A percentile compares a stretch with the other conserved stretches of the same genome.
phyloP scores from a whole-genome alignment of 2,113 vertebrate species.

The Entomyzon cyanotis region DNA sequence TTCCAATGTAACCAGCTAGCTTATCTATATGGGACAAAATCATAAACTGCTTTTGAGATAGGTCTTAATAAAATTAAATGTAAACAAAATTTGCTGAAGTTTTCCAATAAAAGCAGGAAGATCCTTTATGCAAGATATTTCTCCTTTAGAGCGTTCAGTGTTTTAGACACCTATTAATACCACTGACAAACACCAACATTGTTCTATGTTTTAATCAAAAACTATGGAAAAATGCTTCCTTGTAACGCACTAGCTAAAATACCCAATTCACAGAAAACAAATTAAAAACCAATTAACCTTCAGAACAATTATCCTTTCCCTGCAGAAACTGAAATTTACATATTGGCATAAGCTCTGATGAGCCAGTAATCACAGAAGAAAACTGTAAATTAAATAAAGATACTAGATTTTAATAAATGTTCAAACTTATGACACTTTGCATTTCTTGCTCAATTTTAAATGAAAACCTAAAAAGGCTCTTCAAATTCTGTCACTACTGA shows the following conservation, averaged over 20 bases:
- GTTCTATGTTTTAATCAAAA: neutral
- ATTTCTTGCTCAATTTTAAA: neutral
- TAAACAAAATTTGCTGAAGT: neutral
- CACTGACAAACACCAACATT: neutral
- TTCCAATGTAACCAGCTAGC: neutral
- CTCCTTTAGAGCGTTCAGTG: neutral
- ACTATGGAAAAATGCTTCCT: neutral
- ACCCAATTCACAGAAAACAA: neutral
- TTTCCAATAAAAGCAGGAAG: neutral
- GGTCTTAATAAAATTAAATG: neutral
- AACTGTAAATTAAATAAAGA: neutral
- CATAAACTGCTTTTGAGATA: neutral
- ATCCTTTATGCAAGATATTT: neutral
- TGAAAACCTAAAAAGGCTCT: neutral
- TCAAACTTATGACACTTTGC: neutral
- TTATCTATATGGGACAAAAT: neutral
- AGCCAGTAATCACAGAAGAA: neutral
- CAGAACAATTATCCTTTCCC: neutral
- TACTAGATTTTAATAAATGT: neutral
- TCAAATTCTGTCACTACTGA: neutral
- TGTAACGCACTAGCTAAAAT: neutral
- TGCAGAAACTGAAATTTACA: neutral
- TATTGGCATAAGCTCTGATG: neutral
- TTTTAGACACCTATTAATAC: neutral
- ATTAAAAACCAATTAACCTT: slow-evolving; percentile 6